Evolutionary conservation across 2,888 invertebrate genomes (phyloP).

Genomic region (Nemoura dubitans): DNA sequence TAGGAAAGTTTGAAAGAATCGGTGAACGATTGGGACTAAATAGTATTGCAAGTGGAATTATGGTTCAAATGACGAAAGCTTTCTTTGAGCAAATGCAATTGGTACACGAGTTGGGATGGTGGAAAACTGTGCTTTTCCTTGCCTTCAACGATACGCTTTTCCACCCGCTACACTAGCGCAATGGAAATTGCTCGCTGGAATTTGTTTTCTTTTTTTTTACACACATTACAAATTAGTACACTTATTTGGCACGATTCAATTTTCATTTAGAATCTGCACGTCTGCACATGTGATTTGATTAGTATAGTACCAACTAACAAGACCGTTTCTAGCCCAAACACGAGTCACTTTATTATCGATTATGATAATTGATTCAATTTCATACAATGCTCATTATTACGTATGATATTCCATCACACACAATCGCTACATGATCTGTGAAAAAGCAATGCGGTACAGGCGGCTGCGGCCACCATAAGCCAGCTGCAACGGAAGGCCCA

Average conservation of each 20-base stretch:
- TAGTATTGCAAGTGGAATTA: constrained; percentile 50
- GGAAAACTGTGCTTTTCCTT: not conserved
- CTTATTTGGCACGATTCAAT: constrained; percentile 36
- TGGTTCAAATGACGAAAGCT: constrained; percentile 42
- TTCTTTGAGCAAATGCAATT: constrained; percentile 47
- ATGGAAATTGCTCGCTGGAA: constrained; percentile 17
- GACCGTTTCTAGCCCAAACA: not conserved
- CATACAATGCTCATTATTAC: not conserved
- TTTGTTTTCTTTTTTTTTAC: not conserved
- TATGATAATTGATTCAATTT: not conserved
- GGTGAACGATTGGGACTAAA: not conserved
- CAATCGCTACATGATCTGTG: not conserved
- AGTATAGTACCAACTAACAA: not conserved
- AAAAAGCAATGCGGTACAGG: not conserved
- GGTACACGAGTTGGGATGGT: constrained; percentile 35
- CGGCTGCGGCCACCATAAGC: not conserved
- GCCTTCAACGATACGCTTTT: not conserved
- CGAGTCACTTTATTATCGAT: not conserved
- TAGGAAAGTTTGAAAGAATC: constrained; percentile 12
- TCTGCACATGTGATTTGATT: not conserved
- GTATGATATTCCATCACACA: constrained; percentile 27
- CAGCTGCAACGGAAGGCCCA: not conserved
- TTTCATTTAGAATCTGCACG: constrained; percentile 48
- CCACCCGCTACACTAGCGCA: not conserved
- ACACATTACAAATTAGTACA: constrained; percentile 42